These are phyloP conservation scores for Meda fulgida DNA, from an alignment of 2,797 vertebrate genomes.

Conservation along the genomic window DNA sequence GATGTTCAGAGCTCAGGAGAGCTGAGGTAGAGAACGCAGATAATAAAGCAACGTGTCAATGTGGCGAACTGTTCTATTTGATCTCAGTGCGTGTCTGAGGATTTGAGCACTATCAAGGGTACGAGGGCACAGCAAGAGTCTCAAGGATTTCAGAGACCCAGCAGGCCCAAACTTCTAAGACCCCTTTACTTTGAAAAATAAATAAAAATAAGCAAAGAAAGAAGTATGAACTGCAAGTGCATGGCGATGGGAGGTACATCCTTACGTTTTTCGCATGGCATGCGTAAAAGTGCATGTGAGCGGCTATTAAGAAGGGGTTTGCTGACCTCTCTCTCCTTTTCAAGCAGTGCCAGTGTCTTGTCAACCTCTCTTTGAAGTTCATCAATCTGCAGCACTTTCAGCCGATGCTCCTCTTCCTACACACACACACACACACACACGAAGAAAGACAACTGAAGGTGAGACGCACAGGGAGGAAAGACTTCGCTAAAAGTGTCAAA, in stretches of 20 bases:
- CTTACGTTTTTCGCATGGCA: not conserved
- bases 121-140: not conserved
- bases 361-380: constrained; percentile 73
- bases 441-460: constrained; percentile 58
- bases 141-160: not conserved
- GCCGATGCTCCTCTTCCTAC: constrained; percentile 65
- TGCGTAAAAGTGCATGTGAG: constrained; percentile 31
- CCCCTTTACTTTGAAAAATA: not conserved
- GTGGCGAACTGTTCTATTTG: not conserved
- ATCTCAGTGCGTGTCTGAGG: not conserved
- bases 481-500: constrained; percentile 78
- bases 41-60: not conserved
- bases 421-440: constrained; percentile 57
- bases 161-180: not conserved
- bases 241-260: not conserved
- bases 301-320: constrained; percentile 27
- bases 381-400: constrained; percentile 69
- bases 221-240: not conserved
- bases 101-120: not conserved
- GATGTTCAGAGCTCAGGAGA: not conserved
- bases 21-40: not conserved
- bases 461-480: constrained; percentile 68
- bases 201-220: not conserved
- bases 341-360: constrained; percentile 60
- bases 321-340: constrained; percentile 70